Conservation (phyloP, 2,113 vertebrate genomes). For the Coturnix japonica region DNA sequence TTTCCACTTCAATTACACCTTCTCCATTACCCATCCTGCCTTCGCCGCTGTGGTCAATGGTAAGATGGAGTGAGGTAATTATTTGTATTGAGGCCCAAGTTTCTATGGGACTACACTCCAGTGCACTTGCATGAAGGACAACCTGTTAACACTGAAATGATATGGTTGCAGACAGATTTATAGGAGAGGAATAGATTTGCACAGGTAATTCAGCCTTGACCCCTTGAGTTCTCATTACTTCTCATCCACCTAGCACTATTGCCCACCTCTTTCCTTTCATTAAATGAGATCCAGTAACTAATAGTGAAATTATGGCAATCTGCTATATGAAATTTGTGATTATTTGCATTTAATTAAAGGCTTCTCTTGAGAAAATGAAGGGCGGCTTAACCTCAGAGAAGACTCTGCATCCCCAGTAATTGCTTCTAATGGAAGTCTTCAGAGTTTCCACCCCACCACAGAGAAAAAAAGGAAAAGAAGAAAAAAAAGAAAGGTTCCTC, state of each 20-base stretch:
- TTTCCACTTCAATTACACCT: conserved; percentile 49
- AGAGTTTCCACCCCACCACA: conserved; percentile 22
- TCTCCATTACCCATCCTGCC: conserved; percentile 17
- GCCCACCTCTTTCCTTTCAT: conserved; percentile 25
- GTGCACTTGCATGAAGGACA: conserved; percentile 45
- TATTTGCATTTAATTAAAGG: conserved; percentile 79
- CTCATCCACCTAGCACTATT: not conserved
- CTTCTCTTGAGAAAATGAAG: conserved; percentile 72
- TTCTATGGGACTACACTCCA: conserved; percentile 31
- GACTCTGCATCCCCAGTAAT: conserved; percentile 70
- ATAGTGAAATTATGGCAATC: conserved; percentile 56
- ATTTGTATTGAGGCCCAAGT: conserved; percentile 21
- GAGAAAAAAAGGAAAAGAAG: not conserved
- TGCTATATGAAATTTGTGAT: conserved; percentile 73
- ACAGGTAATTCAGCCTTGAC: conserved; percentile 29
- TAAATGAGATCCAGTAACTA: conserved; percentile 57
- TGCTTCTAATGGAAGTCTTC: conserved; percentile 72
- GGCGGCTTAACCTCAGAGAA: conserved; percentile 68
- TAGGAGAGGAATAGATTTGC: conserved; percentile 25
- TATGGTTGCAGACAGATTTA: conserved; percentile 8
- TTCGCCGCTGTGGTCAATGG: not conserved
- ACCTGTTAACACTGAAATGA: conserved; percentile 44
- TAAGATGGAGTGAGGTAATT: conserved; percentile 55
- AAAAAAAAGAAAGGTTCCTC: conserved; percentile 52
- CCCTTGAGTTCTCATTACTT: conserved; percentile 52